Conservation (phyloP, 2,797 vertebrate species). For the Lithobates pipiens region DNA sequence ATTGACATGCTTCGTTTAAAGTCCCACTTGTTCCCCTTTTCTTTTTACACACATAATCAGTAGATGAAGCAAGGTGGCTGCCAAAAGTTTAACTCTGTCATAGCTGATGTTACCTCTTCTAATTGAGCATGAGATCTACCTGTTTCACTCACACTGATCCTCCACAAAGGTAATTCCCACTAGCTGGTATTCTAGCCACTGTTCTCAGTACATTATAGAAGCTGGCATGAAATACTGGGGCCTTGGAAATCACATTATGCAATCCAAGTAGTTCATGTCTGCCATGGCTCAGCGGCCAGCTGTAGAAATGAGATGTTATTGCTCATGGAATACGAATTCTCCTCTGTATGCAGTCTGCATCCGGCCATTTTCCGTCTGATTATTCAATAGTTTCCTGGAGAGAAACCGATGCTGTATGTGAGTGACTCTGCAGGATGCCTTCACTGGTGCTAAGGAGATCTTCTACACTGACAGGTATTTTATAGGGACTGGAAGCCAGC, state of each 20-base stretch:
- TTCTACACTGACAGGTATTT: too few relatives aligned
- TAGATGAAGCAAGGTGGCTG: background rate
- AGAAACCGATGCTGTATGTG: background rate
- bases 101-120: conserved; percentile 7
- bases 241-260: conserved; percentile 18
- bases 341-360: background rate
- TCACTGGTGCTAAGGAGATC: background rate
- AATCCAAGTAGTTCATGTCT: conserved; percentile 5
- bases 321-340: background rate
- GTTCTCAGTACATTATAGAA: background rate
- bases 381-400: conserved; percentile 1
- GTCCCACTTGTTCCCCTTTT: too few relatives aligned
- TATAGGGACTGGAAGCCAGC: too few relatives aligned
- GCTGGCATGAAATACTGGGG: background rate
- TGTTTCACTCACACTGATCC: conserved; percentile 8
- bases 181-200: background rate
- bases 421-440: background rate
- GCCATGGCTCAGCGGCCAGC: conserved; percentile 33
- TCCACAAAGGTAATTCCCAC: conserved; percentile 10
- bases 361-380: background rate
- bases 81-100: background rate
- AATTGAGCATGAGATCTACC: background rate
- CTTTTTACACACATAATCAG: background rate
- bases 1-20: too few relatives aligned
- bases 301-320: conserved; percentile 13